phyloP scores from a whole-genome alignment of 2,113 vertebrate genomes.

The Ictalurus furcatus region DNA sequence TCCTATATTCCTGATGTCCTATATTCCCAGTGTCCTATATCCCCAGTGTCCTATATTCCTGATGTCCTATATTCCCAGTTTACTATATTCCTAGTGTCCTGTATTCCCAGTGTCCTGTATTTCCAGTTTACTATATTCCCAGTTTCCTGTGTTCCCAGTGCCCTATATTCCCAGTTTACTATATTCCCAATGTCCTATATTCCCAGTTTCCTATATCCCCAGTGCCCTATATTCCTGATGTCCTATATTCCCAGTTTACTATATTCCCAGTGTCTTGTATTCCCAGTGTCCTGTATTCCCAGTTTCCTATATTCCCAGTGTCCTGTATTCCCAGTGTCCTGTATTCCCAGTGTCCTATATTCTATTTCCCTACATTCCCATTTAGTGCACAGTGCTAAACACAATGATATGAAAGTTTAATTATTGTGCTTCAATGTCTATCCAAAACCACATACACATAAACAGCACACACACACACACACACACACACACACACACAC shows the following conservation, averaged over 20 bases:
- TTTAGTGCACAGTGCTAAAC: too few relatives aligned
- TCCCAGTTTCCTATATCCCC: too few relatives aligned
- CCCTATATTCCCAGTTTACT: neutral
- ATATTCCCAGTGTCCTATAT: neutral
- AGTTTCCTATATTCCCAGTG: neutral
- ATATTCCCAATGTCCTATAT: neutral
- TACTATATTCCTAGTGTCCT: neutral
- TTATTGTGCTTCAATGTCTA: neutral
- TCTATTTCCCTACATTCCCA: too few relatives aligned
- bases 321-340: neutral
- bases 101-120: neutral
- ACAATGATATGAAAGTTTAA: neutral
- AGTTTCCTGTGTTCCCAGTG: neutral
- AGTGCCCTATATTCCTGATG: neutral
- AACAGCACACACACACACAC: neutral
- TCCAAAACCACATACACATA: neutral
- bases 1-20: neutral
- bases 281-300: neutral
- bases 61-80: neutral
- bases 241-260: neutral
- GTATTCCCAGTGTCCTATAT: too few relatives aligned
- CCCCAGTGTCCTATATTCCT: too few relatives aligned
- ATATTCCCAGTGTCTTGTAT: neutral
- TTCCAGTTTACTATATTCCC: neutral
- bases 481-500: constrained; percentile 3